Conservation (phyloP, 1,140 invertebrate species). For the Ylistrum balloti region DNA sequence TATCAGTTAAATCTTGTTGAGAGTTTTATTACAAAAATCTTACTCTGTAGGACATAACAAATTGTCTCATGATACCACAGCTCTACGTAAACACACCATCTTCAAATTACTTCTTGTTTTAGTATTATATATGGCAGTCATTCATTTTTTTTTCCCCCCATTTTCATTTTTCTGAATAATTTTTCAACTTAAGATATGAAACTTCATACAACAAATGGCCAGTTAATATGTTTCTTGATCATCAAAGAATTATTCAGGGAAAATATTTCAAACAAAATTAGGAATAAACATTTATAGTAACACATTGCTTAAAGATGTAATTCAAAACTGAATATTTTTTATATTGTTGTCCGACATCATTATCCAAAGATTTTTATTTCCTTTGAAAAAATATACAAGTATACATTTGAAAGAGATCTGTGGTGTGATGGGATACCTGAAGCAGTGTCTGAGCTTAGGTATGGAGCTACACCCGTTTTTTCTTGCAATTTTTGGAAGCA, state of each 20-base stretch:
- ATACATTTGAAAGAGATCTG: neutral
- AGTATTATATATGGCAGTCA: too few relatives aligned
- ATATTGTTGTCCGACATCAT: neutral
- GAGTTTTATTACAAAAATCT: neutral
- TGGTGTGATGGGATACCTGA: neutral
- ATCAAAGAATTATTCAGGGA: neutral
- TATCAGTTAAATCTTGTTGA: neutral
- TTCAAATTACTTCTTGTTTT: too few relatives aligned
- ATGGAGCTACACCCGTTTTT: neutral
- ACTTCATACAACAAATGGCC: conserved; percentile 28
- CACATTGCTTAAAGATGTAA: neutral
- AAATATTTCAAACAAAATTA: neutral
- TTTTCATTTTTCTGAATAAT: neutral
- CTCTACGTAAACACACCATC: neutral
- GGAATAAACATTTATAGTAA: neutral
- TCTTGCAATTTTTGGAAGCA: too few relatives aligned
- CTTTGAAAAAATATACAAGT: neutral
- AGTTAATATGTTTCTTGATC: conserved; percentile 1
- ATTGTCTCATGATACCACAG: neutral
- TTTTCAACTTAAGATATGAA: neutral
- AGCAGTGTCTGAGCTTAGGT: neutral
- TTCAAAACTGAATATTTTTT: neutral
- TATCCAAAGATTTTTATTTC: neutral
- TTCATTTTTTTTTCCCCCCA: neutral
- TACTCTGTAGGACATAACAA: neutral